A percentile compares a stretch with the other conserved stretches of the same genome.
These are phyloP conservation scores for Pseudachorutes palmiensis DNA, from an alignment of 1,140 invertebrate species.

Conservation along the genomic window DNA sequence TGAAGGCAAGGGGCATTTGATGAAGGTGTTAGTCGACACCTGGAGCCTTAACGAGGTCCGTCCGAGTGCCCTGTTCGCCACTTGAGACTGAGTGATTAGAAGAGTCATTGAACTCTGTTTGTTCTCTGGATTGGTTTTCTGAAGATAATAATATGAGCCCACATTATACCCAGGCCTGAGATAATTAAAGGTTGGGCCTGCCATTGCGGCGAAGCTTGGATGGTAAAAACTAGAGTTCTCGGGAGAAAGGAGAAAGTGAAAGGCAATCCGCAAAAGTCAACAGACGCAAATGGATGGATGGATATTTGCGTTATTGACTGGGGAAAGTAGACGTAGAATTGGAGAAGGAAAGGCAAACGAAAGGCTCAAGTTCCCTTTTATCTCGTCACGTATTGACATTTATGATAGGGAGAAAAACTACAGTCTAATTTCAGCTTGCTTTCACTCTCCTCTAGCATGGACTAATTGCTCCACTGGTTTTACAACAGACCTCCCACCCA, in stretches of 20 bases:
- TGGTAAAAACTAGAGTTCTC: too few species aligned
- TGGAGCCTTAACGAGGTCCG: too few species aligned
- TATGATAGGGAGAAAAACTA: slow-evolving; percentile 10
- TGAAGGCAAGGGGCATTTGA: too few species aligned
- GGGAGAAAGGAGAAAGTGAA: not conserved
- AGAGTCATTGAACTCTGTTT: slow-evolving; percentile 11
- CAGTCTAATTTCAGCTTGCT: not conserved
- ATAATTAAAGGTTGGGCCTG: slow-evolving; percentile 3
- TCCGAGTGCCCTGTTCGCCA: too few species aligned
- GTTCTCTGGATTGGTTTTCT: not conserved
- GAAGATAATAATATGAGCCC: not conserved
- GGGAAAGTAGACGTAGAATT: not conserved
- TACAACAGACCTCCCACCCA: not conserved
- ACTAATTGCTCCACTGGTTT: slow-evolving; percentile 9
- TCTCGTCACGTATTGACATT: slow-evolving; percentile 15
- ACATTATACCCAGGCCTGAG: not conserved
- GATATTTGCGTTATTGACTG: slow-evolving; percentile 16
- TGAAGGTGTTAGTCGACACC: too few species aligned
- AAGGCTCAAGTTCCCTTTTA: slow-evolving; percentile 7
- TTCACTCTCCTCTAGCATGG: not conserved
- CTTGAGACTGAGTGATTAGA: not conserved
- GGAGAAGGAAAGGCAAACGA: not conserved
- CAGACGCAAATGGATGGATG: slow-evolving; percentile 18
- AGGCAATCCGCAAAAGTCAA: slow-evolving; percentile 17
- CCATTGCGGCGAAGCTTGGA: not conserved